Conservation (phyloP, 2,113 vertebrate species). For the Morphnarchus princeps region DNA sequence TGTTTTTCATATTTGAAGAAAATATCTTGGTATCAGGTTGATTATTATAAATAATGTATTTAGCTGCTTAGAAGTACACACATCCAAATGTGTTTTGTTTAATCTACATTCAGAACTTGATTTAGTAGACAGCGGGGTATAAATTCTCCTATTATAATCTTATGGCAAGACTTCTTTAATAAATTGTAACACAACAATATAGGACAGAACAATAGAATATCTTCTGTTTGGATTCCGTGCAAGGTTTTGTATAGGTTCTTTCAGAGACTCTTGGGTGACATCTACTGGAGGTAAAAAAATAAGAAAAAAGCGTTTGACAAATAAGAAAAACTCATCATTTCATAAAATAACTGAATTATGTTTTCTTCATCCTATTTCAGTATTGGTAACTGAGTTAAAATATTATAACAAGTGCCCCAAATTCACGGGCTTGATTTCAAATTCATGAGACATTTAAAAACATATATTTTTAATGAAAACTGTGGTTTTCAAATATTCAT, state of each 20-base stretch:
- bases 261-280: constrained; percentile 61
- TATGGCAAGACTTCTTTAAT: background rate
- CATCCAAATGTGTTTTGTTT: background rate
- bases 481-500: background rate
- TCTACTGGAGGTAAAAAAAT: constrained; percentile 51
- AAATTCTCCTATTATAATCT: background rate
- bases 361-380: background rate
- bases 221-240: background rate
- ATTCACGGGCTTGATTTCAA: background rate
- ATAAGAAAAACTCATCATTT: background rate
- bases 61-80: background rate
- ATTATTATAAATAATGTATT: background rate
- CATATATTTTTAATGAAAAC: background rate
- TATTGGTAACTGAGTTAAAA: background rate
- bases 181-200: background rate
- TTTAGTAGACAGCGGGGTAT: background rate
- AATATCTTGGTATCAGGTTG: background rate
- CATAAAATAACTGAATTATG: background rate
- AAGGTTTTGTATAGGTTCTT: background rate
- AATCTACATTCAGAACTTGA: background rate
- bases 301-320: background rate
- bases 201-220: background rate
- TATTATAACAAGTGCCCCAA: background rate
- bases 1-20: background rate
- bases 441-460: background rate